Evolutionary conservation across 53 echinoderm and acorn worm species (phyloP), one percentile per base, ranked within the genome.

Genomic region (Mesocentrotus franciscanus): DNA sequence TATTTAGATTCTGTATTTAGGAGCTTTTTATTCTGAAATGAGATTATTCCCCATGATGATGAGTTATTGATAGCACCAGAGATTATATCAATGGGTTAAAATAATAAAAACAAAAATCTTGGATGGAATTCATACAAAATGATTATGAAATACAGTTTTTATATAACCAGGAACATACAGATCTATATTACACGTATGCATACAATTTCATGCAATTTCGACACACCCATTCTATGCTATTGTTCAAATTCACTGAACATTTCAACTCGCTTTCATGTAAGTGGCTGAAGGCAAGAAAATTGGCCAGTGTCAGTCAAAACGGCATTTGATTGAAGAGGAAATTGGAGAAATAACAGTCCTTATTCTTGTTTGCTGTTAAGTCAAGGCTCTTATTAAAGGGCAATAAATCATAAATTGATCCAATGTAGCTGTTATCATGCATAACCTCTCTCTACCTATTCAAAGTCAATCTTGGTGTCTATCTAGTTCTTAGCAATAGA

Each of bases 381-480:
- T 81, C 81, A 81, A 81, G 81, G 42, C 20, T 81, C 36, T 42
- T 27, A 42, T 81, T 9, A 27, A 39, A 42, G 81, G 81, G 42
- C 81, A 81, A 81, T 81, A 42, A 81, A 81, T 81, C 81, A 36
- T 81, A 81, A 81, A 81, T 81, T 81, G 81, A 81, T 81, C 81
- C 81, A 81, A 81, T 39, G 42, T 81, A 42, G 81, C 81, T 39
- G 8, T 42, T 36, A 81, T 81, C 81, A 81, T 81, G 81, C 36
- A 15, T 81, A 81, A 22, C 81, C 81, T 17, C 81, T 39, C 81
- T 42, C 39, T 42, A 16, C 18, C 81, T 18, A 81, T 36, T 42
- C 81, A 30, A 0, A 10, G 29, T 81, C 36, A 2, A 2, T 15
- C 22, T 81, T 81, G 39, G 39, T 24, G 34, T 78, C 81, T 39